Conservation (phyloP, 2,888 invertebrate species). For the Laspeyria flexula region DNA sequence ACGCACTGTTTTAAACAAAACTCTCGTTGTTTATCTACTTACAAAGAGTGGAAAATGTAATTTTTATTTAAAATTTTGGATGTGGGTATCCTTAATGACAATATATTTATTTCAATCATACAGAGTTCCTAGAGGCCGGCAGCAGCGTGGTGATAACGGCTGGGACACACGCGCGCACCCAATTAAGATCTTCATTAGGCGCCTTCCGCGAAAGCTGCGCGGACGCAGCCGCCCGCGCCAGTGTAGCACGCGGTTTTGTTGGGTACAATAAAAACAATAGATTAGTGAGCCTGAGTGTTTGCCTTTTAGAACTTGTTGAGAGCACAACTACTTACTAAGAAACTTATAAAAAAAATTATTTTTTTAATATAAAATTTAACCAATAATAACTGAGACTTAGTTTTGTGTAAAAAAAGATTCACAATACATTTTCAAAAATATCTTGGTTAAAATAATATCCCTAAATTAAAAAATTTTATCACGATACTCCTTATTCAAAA, state of each 20-base stretch:
- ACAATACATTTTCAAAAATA: no score
- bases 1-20: background rate
- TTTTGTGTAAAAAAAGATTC: no score
- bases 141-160: slow-evolving; percentile 54
- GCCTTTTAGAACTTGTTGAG: background rate
- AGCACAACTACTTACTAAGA: background rate
- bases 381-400: no score
- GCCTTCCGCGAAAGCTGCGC: slow-evolving; percentile 71
- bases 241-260: slow-evolving; percentile 48
- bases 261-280: slow-evolving; percentile 45
- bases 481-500: no score
- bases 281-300: slow-evolving; percentile 28
- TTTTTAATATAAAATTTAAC: no score
- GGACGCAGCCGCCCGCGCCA: slow-evolving; percentile 47
- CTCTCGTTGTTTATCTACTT: no score
- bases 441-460: no score
- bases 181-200: slow-evolving; percentile 82
- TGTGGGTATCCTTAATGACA: slow-evolving; percentile 9
- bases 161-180: slow-evolving; percentile 71
- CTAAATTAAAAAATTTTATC: no score
- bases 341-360: background rate
- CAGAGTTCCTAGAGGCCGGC: slow-evolving; percentile 19
- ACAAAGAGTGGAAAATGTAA: no score
- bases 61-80: background rate
- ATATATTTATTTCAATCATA: slow-evolving; percentile 27